phyloP scores from a whole-genome alignment of 2,888 invertebrate genomes.

The Orthosia incerta region DNA sequence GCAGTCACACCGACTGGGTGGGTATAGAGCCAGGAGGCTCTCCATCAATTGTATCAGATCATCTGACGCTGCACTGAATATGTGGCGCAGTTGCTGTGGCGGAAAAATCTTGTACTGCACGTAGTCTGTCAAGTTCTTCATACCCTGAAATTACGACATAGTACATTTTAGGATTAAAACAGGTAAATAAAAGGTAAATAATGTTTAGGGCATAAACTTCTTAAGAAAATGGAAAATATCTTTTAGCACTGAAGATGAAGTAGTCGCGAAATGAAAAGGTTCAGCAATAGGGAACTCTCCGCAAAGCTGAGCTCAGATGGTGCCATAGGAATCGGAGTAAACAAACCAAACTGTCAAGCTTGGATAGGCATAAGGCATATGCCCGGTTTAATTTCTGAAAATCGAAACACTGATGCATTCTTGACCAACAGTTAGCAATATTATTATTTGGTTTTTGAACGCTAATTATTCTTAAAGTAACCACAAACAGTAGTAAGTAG shows the following conservation, averaged over 20 bases:
- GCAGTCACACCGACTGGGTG: conserved; percentile 95
- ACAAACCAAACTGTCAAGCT: too few species aligned
- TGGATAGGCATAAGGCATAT: too few species aligned
- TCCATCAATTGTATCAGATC: conserved; percentile 96
- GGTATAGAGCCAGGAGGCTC: conserved; percentile 95
- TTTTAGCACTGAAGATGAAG: not conserved
- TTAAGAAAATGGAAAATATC: not conserved
- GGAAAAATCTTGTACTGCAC: conserved; percentile 97
- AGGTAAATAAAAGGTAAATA: not conserved
- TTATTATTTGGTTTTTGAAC: too few species aligned
- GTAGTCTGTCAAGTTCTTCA: conserved; percentile 96
- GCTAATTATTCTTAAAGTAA: too few species aligned
- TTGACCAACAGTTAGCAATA: too few species aligned
- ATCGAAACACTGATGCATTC: too few species aligned
- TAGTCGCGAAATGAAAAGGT: not conserved
- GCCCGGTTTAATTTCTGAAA: too few species aligned
- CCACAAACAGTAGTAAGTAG: too few species aligned
- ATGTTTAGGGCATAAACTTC: too few species aligned
- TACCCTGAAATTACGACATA: conserved; percentile 84
- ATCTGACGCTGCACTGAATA: conserved; percentile 98
- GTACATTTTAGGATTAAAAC: not conserved
- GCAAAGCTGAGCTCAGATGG: too few species aligned
- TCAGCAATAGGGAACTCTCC: too few species aligned
- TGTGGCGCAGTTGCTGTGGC: conserved; percentile 96
- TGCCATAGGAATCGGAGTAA: too few species aligned